These are phyloP conservation scores for Tragulus kanchil DNA, from an alignment of 2,113 vertebrate species.

Conservation along the genomic window DNA sequence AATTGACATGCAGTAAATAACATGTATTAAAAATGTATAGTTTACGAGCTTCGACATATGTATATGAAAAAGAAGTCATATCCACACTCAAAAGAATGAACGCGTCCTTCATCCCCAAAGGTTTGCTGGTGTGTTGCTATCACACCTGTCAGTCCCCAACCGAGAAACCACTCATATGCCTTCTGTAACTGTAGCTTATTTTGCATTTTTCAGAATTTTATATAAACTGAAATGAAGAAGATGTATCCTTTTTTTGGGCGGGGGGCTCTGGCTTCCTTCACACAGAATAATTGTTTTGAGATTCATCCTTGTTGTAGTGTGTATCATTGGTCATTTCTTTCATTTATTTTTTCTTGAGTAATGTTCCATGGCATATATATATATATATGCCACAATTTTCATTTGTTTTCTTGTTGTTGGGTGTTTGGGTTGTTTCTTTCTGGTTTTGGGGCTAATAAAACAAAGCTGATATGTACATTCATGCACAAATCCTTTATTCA, in stretches of 20 bases:
- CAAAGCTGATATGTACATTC: neutral
- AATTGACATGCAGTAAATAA: neutral
- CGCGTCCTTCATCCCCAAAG: neutral
- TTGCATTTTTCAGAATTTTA: neutral
- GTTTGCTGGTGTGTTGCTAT: neutral
- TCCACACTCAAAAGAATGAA: neutral
- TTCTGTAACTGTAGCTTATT: neutral
- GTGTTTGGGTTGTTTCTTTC: neutral
- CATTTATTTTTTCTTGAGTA: neutral
- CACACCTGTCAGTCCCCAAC: neutral
- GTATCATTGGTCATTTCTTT: neutral
- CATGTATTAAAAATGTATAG: neutral
- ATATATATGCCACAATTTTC: neutral
- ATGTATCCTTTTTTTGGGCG: neutral
- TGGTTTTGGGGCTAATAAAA: neutral
- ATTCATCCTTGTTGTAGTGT: neutral
- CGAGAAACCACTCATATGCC: neutral
- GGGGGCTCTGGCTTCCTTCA: neutral
- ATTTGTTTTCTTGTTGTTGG: neutral
- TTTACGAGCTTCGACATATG: neutral
- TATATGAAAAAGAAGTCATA: neutral
- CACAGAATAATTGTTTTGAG: neutral
- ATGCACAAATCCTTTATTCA: neutral
- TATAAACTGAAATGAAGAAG: neutral
- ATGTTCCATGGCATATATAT: neutral